Percentiles rank a stretch among this genome's conserved stretches.
Conservation (phyloP, 2,113 vertebrate genomes). For the Peromyscus maniculatus region DNA sequence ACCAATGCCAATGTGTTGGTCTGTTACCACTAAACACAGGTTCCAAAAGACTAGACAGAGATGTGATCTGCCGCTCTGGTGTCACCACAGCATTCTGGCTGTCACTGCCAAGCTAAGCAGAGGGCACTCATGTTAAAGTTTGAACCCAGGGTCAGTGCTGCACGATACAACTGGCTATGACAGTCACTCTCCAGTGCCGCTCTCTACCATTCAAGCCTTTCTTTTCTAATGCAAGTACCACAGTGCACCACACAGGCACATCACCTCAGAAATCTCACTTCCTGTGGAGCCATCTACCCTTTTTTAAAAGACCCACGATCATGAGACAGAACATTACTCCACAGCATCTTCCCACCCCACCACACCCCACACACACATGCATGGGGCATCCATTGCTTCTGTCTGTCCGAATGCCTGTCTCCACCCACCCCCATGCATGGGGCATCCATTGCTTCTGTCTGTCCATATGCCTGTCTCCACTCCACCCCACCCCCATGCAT, state of each 20-base stretch:
- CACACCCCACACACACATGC: too few species aligned
- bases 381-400: background rate
- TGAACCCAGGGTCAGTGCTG: accelerated
- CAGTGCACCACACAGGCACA: conserved; percentile 44
- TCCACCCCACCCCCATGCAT: background rate
- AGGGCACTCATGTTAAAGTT: background rate
- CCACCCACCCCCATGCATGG: too few species aligned
- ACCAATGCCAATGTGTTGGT: background rate
- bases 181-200: background rate
- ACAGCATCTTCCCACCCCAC: background rate
- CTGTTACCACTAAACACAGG: background rate
- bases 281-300: background rate
- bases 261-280: background rate
- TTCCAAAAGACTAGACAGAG: accelerated
- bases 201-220: background rate
- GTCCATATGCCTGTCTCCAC: background rate
- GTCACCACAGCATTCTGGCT: background rate
- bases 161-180: background rate
- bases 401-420: background rate
- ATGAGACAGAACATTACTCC: background rate
- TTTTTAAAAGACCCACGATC: background rate
- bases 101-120: background rate
- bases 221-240: background rate
- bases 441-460: background rate
- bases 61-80: background rate